Percentiles rank a stretch among this genome's conserved stretches.
Evolutionary conservation across 2,888 invertebrate species (phyloP).

Genomic region (Agrotis segetum): DNA sequence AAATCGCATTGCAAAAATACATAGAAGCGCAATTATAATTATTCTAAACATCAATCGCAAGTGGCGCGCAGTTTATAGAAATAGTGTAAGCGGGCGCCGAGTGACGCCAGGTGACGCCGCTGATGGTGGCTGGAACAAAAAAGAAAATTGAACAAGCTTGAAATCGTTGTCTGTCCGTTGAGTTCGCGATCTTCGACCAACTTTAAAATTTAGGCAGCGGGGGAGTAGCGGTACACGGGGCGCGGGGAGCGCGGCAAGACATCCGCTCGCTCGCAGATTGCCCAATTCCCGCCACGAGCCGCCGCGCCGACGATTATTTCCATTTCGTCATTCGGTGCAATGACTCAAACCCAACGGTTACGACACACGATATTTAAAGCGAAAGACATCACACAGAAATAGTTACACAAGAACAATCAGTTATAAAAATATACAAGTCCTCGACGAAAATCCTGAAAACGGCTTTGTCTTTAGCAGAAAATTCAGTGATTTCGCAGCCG

Average conservation of each 20-base stretch:
- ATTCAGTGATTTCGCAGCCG: constrained; percentile 89
- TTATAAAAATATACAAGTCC: constrained; percentile 22
- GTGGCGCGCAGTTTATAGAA: constrained; percentile 56
- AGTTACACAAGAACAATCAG: constrained; percentile 46
- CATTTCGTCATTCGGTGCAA: constrained; percentile 83
- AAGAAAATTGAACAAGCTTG: constrained; percentile 71
- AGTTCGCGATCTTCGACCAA: constrained; percentile 76
- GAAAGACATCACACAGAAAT: constrained; percentile 60
- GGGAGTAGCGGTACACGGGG: constrained; percentile 21
- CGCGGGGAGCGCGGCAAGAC: constrained; percentile 68
- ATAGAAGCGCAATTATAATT: constrained; percentile 34
- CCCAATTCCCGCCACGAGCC: constrained; percentile 84
- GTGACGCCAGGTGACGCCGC: constrained; percentile 25
- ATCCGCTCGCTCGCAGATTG: constrained; percentile 84
- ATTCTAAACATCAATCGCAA: constrained; percentile 69
- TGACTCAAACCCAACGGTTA: constrained; percentile 82
- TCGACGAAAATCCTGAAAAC: constrained; percentile 41
- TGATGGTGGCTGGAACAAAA: constrained; percentile 75
- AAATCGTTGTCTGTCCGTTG: constrained; percentile 75
- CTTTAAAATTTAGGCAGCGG: constrained; percentile 78
- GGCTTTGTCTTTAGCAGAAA: constrained; percentile 85
- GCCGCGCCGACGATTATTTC: constrained; percentile 79
- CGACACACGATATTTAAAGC: constrained; percentile 78
- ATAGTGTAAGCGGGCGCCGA: constrained; percentile 36
- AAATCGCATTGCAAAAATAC: constrained; percentile 59